Conservation (phyloP, 35 echinoderm and acorn worm genomes). For the Acanthaster planci region DNA sequence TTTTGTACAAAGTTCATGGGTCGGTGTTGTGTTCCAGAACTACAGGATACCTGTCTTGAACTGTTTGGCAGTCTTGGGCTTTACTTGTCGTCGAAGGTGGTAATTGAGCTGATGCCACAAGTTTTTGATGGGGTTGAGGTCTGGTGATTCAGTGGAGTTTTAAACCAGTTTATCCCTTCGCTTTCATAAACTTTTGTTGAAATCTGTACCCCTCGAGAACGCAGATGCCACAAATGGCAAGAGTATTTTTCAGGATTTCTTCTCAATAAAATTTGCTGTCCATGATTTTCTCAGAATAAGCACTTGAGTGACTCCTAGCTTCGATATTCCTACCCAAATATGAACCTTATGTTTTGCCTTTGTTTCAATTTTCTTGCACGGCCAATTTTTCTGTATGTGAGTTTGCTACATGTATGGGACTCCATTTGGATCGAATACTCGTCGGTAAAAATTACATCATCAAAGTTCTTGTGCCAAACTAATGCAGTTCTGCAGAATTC, state of each 20-base stretch:
- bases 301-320: too few species aligned
- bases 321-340: too few species aligned
- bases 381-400: too few species aligned
- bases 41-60: slow-evolving; percentile 25
- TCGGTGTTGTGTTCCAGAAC: slow-evolving; percentile 56
- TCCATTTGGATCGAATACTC: too few species aligned
- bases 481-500: too few species aligned
- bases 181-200: slow-evolving; percentile 38
- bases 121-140: slow-evolving; percentile 63
- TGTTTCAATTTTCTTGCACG: too few species aligned
- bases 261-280: slow-evolving; percentile 35
- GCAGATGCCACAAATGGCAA: slow-evolving; percentile 45
- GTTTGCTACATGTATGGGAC: too few species aligned
- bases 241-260: slow-evolving; percentile 36
- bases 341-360: too few species aligned
- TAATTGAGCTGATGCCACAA: slow-evolving; percentile 57
- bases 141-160: slow-evolving; percentile 61
- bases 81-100: slow-evolving; percentile 8
- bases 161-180: slow-evolving; percentile 46
- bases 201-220: slow-evolving; percentile 49
- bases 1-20: slow-evolving; percentile 27
- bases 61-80: slow-evolving; percentile 26
- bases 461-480: too few species aligned
- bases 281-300: too few species aligned
- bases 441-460: too few species aligned